Evolutionary conservation across 2,113 vertebrate genomes (phyloP).

Genomic region (Callospermophilus lateralis): DNA sequence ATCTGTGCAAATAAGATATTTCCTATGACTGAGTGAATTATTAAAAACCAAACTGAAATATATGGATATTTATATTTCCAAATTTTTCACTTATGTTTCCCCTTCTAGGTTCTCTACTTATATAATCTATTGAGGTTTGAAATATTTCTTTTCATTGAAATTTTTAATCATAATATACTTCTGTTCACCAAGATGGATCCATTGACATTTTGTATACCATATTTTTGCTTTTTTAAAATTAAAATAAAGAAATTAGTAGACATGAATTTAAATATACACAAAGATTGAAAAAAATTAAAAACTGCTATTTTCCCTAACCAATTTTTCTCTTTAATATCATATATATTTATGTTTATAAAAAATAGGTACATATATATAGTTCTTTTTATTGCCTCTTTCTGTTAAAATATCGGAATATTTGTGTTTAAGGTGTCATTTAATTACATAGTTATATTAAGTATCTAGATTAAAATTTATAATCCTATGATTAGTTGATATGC

Average conservation of each 20-base stretch:
- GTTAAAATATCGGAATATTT: neutral
- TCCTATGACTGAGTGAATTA: neutral
- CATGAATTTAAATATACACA: neutral
- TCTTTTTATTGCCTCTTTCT: neutral
- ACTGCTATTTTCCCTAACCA: neutral
- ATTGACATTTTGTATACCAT: neutral
- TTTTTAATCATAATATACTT: slow-evolving; percentile 11
- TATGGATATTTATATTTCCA: neutral
- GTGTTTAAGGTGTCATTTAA: neutral
- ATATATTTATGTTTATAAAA: no score
- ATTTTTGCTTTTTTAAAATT: slow-evolving; percentile 12
- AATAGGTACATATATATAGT: neutral
- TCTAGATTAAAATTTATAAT: neutral
- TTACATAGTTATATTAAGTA: slow-evolving; percentile 6
- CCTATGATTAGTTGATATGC: neutral
- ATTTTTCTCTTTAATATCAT: neutral
- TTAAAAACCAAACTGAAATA: neutral
- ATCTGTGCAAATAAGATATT: neutral
- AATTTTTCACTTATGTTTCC: neutral
- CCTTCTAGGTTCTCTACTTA: slow-evolving; percentile 16
- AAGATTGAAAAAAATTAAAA: neutral
- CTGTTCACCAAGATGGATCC: neutral
- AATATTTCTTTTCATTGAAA: neutral
- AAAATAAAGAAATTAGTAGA: neutral
- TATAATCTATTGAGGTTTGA: neutral